phyloP scores from a whole-genome alignment of 2,797 vertebrate species.

The Microhierax caerulescens region DNA sequence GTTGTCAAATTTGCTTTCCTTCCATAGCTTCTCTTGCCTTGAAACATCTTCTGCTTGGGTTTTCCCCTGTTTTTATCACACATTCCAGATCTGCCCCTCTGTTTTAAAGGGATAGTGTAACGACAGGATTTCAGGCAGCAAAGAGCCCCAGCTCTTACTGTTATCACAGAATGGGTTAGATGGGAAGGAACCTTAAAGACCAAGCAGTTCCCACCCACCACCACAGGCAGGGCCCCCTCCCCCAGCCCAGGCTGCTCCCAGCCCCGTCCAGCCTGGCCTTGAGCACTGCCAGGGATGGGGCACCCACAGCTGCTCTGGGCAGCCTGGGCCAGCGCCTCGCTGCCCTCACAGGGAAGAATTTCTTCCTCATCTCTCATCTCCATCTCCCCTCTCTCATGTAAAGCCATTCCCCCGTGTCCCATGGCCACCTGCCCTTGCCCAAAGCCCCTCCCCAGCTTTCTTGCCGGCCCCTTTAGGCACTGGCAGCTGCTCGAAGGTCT shows the following conservation, averaged over 20 bases:
- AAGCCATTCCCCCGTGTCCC: background rate
- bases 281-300: background rate
- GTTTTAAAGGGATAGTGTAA: background rate
- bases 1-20: background rate
- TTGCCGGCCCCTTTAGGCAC: no score
- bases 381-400: background rate
- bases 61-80: background rate
- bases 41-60: background rate
- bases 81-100: background rate
- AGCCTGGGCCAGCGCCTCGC: background rate
- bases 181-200: rapidly evolving
- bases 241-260: rapidly evolving
- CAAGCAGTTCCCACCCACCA: background rate
- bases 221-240: rapidly evolving
- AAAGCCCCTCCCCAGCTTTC: background rate
- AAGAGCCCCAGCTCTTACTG: background rate
- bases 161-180: background rate
- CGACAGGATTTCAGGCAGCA: background rate
- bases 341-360: background rate
- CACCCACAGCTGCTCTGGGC: no score
- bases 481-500: no score
- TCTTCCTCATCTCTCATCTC: no score
- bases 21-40: background rate
- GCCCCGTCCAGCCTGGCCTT: rapidly evolving
- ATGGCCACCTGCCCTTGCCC: rapidly evolving